A percentile compares a stretch with the other conserved stretches of the same genome.
Conservation (phyloP, 2,797 vertebrate genomes). For the Dicrostonyx torquatus region DNA sequence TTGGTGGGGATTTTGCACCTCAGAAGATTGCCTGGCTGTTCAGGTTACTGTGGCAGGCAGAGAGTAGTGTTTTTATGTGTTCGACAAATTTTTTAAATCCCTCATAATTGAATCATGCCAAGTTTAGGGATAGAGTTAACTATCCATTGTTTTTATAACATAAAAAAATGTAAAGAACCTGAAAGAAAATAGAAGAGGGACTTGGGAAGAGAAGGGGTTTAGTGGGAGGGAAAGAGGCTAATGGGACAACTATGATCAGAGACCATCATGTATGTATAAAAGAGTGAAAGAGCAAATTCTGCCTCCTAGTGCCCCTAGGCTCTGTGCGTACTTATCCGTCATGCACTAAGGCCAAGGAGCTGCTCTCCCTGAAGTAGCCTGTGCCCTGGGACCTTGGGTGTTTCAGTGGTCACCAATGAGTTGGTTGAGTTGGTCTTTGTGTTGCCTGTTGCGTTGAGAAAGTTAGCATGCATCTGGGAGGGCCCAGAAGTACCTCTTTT, state of each 20-base stretch:
- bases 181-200: neutral
- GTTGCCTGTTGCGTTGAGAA: constrained; percentile 42
- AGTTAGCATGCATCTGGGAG: neutral
- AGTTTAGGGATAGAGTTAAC: neutral
- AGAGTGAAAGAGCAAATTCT: neutral
- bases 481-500: constrained; percentile 34
- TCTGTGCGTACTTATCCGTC: neutral
- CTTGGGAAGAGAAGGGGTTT: neutral
- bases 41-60: neutral
- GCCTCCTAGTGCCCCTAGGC: neutral
- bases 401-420: constrained; percentile 28
- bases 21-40: neutral
- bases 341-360: neutral
- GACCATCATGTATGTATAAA: neutral
- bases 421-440: neutral
- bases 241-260: neutral
- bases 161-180: neutral
- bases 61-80: neutral
- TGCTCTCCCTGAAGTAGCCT: neutral
- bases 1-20: neutral
- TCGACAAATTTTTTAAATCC: neutral
- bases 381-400: neutral
- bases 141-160: constrained; percentile 4
- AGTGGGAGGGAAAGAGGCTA: neutral
- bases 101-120: neutral